Conservation (phyloP, 2,113 vertebrate species). For the Ophiodon elongatus region DNA sequence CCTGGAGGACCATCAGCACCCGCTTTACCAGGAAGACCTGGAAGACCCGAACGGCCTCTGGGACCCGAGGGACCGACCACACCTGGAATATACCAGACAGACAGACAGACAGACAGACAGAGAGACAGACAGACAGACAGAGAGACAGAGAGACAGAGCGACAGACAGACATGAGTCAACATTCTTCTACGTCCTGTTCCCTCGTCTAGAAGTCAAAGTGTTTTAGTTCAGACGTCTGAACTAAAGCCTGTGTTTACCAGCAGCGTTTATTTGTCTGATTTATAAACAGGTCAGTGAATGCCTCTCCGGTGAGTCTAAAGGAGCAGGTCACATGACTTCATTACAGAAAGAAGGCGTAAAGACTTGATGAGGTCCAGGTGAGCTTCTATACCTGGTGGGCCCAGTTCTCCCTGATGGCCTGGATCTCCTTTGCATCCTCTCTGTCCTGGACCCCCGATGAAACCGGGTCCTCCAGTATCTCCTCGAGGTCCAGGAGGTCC, state of each 20-base stretch:
- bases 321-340: not conserved
- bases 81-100: constrained; percentile 60
- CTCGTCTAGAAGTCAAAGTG: too few relatives aligned
- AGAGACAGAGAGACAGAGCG: not conserved
- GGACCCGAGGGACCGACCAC: constrained; percentile 76
- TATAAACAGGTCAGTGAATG: too few relatives aligned
- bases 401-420: constrained; percentile 56
- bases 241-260: too few relatives aligned
- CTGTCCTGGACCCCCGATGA: constrained; percentile 62
- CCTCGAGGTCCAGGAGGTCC: constrained; percentile 66
- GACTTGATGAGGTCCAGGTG: not conserved
- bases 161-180: not conserved
- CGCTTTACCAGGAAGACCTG: constrained; percentile 67
- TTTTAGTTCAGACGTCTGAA: too few relatives aligned
- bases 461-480: constrained; percentile 60
- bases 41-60: constrained; percentile 67
- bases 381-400: constrained; percentile 58
- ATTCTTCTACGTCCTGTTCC: too few relatives aligned
- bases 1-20: constrained; percentile 72
- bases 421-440: constrained; percentile 72
- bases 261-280: too few relatives aligned
- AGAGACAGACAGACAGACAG: not conserved
- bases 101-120: not conserved
- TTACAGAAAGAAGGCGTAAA: not conserved
- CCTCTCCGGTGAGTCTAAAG: too few relatives aligned